Base-by-base conservation (phyloP, 2,797 vertebrate genomes). In the Oreortyx pictus region DNA sequence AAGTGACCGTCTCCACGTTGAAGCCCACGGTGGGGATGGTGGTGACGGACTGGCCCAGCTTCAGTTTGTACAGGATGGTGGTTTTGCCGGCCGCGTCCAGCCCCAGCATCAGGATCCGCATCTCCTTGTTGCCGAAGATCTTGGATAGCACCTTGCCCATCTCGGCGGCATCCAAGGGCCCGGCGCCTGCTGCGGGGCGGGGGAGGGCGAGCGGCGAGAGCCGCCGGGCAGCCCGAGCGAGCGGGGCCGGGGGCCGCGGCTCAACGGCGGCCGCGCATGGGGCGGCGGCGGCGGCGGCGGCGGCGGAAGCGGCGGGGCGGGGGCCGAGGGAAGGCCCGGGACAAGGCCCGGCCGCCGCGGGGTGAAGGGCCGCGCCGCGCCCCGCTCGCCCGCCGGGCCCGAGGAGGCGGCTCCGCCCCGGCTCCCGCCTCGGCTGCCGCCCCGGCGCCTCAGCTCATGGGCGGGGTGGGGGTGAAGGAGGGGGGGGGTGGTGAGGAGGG, bases 41-140 rank as follows among this genome's bases (percentile, higher is more conserved):
- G 97, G 99, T 99, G 96, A 99, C 99, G 11, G 99, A 99, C 98
- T 99, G 99, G 97, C 99, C 99, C 74, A 99, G 98, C 98, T 99
- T 99, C 94, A 99, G 98, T 98, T 99, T 99, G 97, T 99, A 99
- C 93, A 99, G 98, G 96, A 99, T 99, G 84, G 99, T 99, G 65
- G 99, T 99, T 97, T 99, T 99, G 82, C 99, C 99, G 31, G 99
- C 99, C 25, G 99, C 99, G 95, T 99, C 99, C 93, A 99, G 98
- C 97, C 99, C 99, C 89, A 99, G 97, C 99, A 99, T 99, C 98
- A 99, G 97, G 98, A 99, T 99, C 98, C 99, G 99, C 99, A 99
- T 99, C 97, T 99, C 99, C 98, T 99, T 99, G 98, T 99, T 99
- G 96, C 99, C 99, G 96, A 99, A 99, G 95, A 99, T 99, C 97